A percentile compares a stretch with the other conserved stretches of the same genome.
These are phyloP conservation scores for Berghia stephanieae DNA, from an alignment of 1,140 invertebrate species.

Conservation along the genomic window DNA sequence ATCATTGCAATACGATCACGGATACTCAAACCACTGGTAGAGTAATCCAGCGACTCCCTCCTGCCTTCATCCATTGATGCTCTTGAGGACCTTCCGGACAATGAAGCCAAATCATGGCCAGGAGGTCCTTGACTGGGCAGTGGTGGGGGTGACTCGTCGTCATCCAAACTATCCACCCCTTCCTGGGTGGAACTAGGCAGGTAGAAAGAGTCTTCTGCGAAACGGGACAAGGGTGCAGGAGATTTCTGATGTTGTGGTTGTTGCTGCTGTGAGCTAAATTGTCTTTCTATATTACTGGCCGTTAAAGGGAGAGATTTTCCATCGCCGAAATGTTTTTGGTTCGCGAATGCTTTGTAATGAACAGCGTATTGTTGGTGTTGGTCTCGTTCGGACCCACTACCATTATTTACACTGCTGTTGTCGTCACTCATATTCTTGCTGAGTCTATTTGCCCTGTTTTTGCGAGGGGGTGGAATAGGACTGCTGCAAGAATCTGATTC, in stretches of 20 bases:
- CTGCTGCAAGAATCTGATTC: conserved; percentile 54
- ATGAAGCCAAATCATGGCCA: not conserved
- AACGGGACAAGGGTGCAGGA: conserved; percentile 31
- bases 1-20: conserved; percentile 47
- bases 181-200: conserved; percentile 37
- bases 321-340: conserved; percentile 34
- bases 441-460: conserved; percentile 15
- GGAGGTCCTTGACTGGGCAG: conserved; percentile 31
- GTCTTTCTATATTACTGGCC: not conserved
- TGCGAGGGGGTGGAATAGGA: conserved; percentile 36
- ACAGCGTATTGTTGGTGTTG: no score
- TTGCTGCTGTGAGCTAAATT: not conserved
- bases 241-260: not conserved
- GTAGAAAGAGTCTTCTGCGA: conserved; percentile 41
- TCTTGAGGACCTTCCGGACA: not conserved
- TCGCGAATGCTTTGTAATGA: conserved; percentile 1
- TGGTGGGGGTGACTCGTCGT: conserved; percentile 33
- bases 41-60: conserved; percentile 19
- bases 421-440: conserved; percentile 13
- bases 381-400: conserved; percentile 18
- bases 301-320: conserved; percentile 30
- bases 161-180: conserved; percentile 28
- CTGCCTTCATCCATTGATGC: not conserved
- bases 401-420: conserved; percentile 3
- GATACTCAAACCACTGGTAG: conserved; percentile 40